Conservation (phyloP, 2,113 vertebrate genomes). For the Labeo rohita region DNA sequence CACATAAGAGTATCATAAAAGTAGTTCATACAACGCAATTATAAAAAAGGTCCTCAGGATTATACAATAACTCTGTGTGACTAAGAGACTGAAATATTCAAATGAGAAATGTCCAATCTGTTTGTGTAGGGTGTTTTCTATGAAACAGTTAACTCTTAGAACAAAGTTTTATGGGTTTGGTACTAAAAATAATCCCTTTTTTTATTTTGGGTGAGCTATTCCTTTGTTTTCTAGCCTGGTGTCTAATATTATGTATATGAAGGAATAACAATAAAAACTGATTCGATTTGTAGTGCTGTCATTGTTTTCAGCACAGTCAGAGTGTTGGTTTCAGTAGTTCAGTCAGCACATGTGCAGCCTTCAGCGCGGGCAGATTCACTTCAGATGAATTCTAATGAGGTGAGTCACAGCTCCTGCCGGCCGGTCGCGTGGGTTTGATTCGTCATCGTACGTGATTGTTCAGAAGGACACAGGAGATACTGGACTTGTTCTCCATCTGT, state of each 20-base stretch:
- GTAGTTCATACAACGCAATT: neutral
- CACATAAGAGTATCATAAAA: neutral
- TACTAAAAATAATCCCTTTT: too few species aligned
- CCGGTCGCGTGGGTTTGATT: neutral
- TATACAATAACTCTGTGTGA: neutral
- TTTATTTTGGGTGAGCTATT: too few species aligned
- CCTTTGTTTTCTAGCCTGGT: neutral
- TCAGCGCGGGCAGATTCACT: slow-evolving; percentile 9
- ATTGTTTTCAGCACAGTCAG: neutral
- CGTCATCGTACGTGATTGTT: neutral
- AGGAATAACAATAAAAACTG: neutral
- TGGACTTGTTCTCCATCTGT: slow-evolving; percentile 1
- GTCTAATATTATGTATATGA: neutral
- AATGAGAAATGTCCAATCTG: neutral
- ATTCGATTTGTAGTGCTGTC: neutral
- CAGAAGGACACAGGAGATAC: neutral
- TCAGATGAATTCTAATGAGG: neutral
- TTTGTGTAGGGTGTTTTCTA: neutral
- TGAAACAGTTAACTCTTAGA: neutral
- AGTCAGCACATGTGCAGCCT: neutral
- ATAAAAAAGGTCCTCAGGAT: neutral
- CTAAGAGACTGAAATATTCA: neutral
- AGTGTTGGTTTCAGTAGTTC: neutral
- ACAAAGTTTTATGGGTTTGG: neutral
- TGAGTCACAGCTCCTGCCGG: neutral